Evolutionary conservation across 2,797 vertebrate species (phyloP).

Genomic region (Emys orbicularis): DNA sequence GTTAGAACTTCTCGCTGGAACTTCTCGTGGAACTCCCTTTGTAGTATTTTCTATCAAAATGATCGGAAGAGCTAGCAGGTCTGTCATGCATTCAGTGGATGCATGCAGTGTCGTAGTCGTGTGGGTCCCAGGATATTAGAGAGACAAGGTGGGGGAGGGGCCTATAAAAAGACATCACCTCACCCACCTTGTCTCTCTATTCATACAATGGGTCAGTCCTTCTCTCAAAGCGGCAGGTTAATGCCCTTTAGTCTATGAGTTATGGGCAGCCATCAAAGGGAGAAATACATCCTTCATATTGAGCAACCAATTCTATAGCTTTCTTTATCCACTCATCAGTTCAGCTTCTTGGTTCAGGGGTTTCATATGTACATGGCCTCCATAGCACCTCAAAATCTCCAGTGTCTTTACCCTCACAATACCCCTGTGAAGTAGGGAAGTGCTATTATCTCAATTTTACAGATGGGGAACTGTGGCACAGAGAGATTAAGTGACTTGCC

Average conservation of each 20-base stretch:
- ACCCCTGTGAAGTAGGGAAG: constrained; percentile 17
- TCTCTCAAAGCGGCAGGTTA: not conserved
- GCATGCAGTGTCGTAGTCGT: not conserved
- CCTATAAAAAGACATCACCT: not conserved
- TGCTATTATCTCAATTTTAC: constrained; percentile 11
- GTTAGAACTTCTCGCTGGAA: not conserved
- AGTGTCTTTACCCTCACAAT: constrained; percentile 6
- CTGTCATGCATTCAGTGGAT: not conserved
- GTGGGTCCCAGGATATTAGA: not conserved
- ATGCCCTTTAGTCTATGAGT: not conserved
- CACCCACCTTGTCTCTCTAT: not conserved
- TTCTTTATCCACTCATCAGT: not conserved
- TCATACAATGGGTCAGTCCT: not conserved
- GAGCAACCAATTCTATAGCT: not conserved
- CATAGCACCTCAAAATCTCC: constrained; percentile 24
- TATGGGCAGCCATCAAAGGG: not conserved
- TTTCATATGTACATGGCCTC: not conserved
- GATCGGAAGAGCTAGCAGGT: not conserved
- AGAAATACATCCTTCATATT: not conserved
- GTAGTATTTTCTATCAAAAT: not conserved
- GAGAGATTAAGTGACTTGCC: constrained; percentile 33
- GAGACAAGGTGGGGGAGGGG: not conserved
- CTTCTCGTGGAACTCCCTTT: not conserved
- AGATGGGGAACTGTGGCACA: constrained; percentile 42
- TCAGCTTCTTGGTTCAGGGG: not conserved